These are phyloP conservation scores for Hydrolagus affinis DNA, from an alignment of 2,113 vertebrate genomes.

Conservation along the genomic window DNA sequence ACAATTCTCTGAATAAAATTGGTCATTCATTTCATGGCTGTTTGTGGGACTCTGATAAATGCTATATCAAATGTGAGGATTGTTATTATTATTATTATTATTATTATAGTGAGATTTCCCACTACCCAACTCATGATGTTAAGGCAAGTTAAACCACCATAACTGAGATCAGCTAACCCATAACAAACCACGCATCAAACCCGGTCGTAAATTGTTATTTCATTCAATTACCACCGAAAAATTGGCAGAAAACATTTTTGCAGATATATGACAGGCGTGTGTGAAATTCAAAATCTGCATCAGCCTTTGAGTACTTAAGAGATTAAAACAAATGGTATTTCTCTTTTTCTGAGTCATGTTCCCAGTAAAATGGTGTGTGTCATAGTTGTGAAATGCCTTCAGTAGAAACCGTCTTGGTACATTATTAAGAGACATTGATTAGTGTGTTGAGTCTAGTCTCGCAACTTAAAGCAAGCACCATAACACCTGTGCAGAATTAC, in stretches of 20 bases:
- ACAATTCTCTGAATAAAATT: too few relatives aligned
- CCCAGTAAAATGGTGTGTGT: not conserved
- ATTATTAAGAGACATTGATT: constrained; percentile 39
- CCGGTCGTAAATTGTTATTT: too few relatives aligned
- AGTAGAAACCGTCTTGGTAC: constrained; percentile 22
- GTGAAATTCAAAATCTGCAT: constrained; percentile 1
- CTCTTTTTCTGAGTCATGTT: constrained; percentile 7
- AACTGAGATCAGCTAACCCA: too few relatives aligned
- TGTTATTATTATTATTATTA: too few relatives aligned
- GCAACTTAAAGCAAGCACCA: constrained; percentile 38
- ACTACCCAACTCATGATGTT: too few relatives aligned
- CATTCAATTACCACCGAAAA: not conserved
- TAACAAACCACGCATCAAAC: too few relatives aligned
- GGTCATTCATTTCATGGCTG: too few relatives aligned
- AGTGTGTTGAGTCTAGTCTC: constrained; percentile 37
- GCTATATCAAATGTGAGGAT: too few relatives aligned
- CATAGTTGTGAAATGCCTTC: not conserved
- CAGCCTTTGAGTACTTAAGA: not conserved
- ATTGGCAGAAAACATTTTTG: not conserved
- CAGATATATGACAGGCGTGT: not conserved
- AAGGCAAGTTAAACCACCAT: too few relatives aligned
- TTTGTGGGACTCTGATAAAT: too few relatives aligned
- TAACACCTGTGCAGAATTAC: constrained; percentile 41
- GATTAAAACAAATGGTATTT: constrained; percentile 19
- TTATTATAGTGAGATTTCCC: too few relatives aligned